Evolutionary conservation across 1,140 invertebrate genomes (phyloP).

Genomic region (Heliconius hewitsoni): DNA sequence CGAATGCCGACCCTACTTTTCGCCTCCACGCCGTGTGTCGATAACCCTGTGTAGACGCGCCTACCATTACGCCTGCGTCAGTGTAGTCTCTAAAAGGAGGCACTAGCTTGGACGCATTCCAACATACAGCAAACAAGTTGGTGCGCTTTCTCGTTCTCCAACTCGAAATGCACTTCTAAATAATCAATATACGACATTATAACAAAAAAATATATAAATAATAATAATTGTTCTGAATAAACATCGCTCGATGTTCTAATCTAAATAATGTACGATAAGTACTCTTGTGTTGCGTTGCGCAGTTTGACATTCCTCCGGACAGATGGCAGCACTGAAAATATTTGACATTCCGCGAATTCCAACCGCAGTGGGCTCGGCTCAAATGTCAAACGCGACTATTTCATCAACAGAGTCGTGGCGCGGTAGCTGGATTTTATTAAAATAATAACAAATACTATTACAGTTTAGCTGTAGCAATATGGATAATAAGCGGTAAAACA

Average conservation of each 20-base stretch:
- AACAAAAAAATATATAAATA: constrained; percentile 1
- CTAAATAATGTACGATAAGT: constrained; percentile 39
- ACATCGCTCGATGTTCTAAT: constrained; percentile 28
- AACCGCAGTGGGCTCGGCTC: constrained; percentile 79
- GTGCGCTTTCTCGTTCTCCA: constrained; percentile 16
- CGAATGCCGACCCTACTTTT: constrained; percentile 69
- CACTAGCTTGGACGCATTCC: constrained; percentile 70
- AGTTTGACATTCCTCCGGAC: constrained; percentile 62
- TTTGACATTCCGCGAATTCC: constrained; percentile 81
- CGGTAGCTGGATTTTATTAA: constrained; percentile 78
- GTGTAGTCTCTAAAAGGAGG: constrained; percentile 67
- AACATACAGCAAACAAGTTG: constrained; percentile 55
- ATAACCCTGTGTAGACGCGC: constrained; percentile 75
- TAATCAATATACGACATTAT: constrained; percentile 7
- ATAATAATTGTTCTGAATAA: constrained; percentile 4
- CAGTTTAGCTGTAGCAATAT: constrained; percentile 68
- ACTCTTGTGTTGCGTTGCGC: constrained; percentile 64
- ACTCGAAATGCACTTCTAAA: background rate
- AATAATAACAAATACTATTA: constrained; percentile 75
- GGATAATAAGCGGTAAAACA: constrained; percentile 65
- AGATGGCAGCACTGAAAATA: constrained; percentile 81
- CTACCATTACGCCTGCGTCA: constrained; percentile 72
- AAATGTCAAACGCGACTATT: constrained; percentile 83
- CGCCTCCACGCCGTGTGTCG: constrained; percentile 69
- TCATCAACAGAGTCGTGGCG: constrained; percentile 80